Base-by-base conservation (phyloP, 2,113 vertebrate genomes). In the Dicentrarchus labrax region DNA sequence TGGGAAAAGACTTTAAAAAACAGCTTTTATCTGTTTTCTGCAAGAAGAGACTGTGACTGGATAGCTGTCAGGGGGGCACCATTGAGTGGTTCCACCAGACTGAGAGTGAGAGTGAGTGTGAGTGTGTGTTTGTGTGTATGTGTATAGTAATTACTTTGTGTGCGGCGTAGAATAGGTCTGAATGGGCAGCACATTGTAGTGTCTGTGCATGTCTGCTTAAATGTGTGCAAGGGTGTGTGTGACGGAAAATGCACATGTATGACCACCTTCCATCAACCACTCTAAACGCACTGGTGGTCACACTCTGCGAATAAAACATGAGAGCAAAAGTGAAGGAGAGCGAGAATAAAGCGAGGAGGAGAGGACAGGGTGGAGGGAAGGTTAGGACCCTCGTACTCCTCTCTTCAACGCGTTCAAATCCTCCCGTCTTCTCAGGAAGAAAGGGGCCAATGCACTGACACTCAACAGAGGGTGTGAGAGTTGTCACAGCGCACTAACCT, bases 21-120 rank as follows among this genome's bases (percentile, higher is more conserved):
- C 85, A 83, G 87, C 85, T 89, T 89, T 90, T 81, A 91, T 89
- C 77, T 64, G 70, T 72, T 86, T 84, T 86, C 83, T 89, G 84
- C 54, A 17, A 51, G 76, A 64, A 77, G 82, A 75, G 60, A 43
- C 68, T 48, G 60, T 0, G 47, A 76, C 85, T 80, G 70, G 69
- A 83, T 71, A 57, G 82, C 88, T 89, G 91, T 91, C 89, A 80
- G 76, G 78, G 67, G 84, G 82, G 80, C 2, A 39, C 66, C 76
- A 21, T 19, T 43, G 82, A 87, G 85, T 51, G 88, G 41, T 68
- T 90, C 86, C 78, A 82, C 36, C 67, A 84, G 70, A 43, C 72
- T 47, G 70, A 59, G 60, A 75, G 78, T 72, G 61, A 54, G 11
- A 30, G 38, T 50, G 47, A 8, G 50, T 60, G 38, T 88, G 78